Evolutionary conservation across 1,140 invertebrate genomes (phyloP), one percentile per base, ranked within the genome.

Genomic region (Saxidomus purpurata): DNA sequence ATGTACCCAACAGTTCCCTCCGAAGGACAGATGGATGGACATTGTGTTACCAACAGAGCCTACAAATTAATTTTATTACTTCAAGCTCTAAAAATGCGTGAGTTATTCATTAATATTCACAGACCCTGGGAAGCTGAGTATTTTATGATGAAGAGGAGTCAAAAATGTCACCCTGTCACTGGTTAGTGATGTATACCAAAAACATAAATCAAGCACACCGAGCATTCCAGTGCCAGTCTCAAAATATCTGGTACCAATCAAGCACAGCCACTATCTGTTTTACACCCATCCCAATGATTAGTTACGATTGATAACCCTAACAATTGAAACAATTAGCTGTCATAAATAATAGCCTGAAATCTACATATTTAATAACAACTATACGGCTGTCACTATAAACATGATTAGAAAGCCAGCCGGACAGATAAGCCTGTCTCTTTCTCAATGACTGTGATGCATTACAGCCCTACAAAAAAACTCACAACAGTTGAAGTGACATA

Each of bases 291-390:
- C 47, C 8, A 31, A 22, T 79, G 76, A 79, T 79, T 79, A 79
- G 47, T 34, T 15, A 36, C 43, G 76, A 79, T 79, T 79, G 76
- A 79, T 79, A 79, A 79, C 76, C 76, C 31, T 52, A 52, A 79
- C 76, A 79, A 79, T 79, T 79, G 76, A 79, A 79, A 79, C 76
- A 79, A 79, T 79, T 79, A 79, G 49, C 47, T n/a, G 17, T 79
- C 76, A 79, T 79, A 79, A 79, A 79, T 79, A 79, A 79, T 79
- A 13, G 31, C 31, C 19, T 55, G 47, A 79, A 79, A 79, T 79
- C 76, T 79, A 79, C 76, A 79, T 79, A 55, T 79, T 79, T 79
- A 59, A 79, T 79, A 52, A 52, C 28, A 79, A 36, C 15, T 11
- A 13, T 38, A 3, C 15, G n/a, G 43, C 43, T 79, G 76, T 79